A percentile compares a stretch with the other conserved stretches of the same genome.
These are phyloP conservation scores for Lepus oiostolus DNA, from an alignment of 2,797 vertebrate species.

Conservation along the genomic window DNA sequence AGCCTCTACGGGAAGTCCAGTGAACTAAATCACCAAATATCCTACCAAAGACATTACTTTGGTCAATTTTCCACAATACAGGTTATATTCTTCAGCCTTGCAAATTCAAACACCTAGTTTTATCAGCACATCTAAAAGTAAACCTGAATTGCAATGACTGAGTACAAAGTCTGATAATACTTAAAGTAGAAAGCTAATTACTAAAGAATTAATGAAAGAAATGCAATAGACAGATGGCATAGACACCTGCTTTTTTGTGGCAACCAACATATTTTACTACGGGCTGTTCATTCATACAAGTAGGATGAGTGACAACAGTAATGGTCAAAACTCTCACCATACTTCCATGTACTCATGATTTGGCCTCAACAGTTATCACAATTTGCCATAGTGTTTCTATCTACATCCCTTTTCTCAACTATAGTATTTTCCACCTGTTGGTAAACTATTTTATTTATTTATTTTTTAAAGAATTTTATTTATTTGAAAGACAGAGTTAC, in stretches of 20 bases:
- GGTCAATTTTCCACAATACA: background rate
- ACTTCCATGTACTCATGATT: background rate
- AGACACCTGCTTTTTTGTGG: background rate
- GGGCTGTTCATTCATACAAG: conserved; percentile 2
- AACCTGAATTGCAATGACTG: background rate
- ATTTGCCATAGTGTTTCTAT: background rate
- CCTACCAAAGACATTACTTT: background rate
- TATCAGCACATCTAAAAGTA: background rate
- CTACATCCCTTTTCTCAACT: background rate
- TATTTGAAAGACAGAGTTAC: too few relatives aligned
- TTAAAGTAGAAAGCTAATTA: conserved; percentile 4
- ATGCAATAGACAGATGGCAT: background rate
- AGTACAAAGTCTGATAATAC: background rate
- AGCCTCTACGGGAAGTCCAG: background rate
- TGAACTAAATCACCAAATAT: background rate
- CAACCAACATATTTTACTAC: background rate
- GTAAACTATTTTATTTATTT: too few relatives aligned
- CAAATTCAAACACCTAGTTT: conserved; percentile 8
- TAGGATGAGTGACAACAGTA: background rate
- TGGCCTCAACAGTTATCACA: background rate
- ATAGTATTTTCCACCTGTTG: background rate
- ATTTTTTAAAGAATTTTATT: too few relatives aligned
- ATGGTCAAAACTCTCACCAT: background rate
- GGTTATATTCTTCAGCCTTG: background rate
- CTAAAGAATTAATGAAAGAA: conserved; percentile 38